Conservation (phyloP, 2,113 vertebrate genomes). For the Xiphophorus maculatus region DNA sequence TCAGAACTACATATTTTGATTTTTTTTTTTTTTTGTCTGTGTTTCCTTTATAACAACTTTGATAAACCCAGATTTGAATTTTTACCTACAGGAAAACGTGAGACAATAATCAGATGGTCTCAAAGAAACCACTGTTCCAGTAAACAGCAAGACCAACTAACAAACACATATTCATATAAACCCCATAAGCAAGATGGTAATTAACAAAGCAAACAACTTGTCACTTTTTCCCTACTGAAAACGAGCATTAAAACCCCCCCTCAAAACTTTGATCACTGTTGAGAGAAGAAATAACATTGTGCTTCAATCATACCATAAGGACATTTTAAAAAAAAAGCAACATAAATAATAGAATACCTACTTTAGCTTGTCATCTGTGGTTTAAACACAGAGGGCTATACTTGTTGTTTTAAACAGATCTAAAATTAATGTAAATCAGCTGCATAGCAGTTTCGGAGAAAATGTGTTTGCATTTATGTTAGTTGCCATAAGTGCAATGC, state of each 20-base stretch:
- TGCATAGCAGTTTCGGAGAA: constrained; percentile 87
- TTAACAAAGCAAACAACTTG: constrained; percentile 51
- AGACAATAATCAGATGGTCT: constrained; percentile 63
- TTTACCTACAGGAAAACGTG: neutral
- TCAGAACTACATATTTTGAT: neutral
- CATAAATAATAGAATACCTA: constrained; percentile 67
- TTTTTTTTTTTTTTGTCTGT: neutral
- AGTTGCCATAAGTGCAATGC: constrained; percentile 66
- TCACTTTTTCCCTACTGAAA: constrained; percentile 20
- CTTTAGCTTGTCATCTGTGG: constrained; percentile 58
- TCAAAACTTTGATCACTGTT: constrained; percentile 24
- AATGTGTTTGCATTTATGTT: constrained; percentile 65
- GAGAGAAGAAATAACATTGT: constrained; percentile 21
- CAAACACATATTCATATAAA: constrained; percentile 72
- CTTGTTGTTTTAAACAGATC: constrained; percentile 66
- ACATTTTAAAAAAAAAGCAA: constrained; percentile 46
- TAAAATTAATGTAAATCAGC: constrained; percentile 81
- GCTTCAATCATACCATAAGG: constrained; percentile 42
- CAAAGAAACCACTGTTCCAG: constrained; percentile 54
- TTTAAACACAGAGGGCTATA: constrained; percentile 55
- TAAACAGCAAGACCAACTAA: constrained; percentile 50
- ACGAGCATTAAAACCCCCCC: neutral
- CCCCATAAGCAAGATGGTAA: constrained; percentile 59
- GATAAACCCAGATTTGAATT: neutral
- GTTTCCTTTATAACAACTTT: neutral